Evolutionary conservation across 2,888 invertebrate genomes (phyloP).

Genomic region (Tubulanus polymorphus): DNA sequence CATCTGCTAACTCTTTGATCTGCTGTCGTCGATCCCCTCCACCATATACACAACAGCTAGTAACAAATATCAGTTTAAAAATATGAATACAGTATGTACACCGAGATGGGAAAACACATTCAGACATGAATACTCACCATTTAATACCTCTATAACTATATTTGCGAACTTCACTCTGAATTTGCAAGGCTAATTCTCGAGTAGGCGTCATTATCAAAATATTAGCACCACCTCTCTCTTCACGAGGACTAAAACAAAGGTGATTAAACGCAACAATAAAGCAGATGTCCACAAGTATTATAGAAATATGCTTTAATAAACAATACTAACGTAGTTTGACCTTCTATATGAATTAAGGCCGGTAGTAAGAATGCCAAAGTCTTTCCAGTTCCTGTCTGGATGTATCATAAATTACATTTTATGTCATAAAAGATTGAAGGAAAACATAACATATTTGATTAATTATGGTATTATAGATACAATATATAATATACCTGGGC

Average conservation of each 20-base stretch:
- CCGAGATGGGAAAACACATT: not conserved
- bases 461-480: too few species aligned
- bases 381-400: slow-evolving; percentile 67
- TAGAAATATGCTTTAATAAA: not conserved
- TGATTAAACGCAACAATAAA: not conserved
- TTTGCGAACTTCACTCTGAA: slow-evolving; percentile 84
- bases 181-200: slow-evolving; percentile 86
- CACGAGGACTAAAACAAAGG: slow-evolving; percentile 59
- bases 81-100: slow-evolving; percentile 1
- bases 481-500: slow-evolving; percentile 63
- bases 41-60: slow-evolving; percentile 78
- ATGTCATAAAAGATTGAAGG: not conserved
- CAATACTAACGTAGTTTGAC: slow-evolving; percentile 61
- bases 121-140: slow-evolving; percentile 62
- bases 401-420: not conserved
- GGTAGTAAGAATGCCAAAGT: slow-evolving; percentile 91
- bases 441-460: too few species aligned
- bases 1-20: slow-evolving; percentile 67
- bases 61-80: slow-evolving; percentile 5
- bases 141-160: slow-evolving; percentile 79
- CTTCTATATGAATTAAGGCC: slow-evolving; percentile 87
- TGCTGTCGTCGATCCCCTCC: slow-evolving; percentile 80
- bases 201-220: slow-evolving; percentile 89
- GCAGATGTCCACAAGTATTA: not conserved
- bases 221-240: slow-evolving; percentile 74